Evolutionary conservation across 2,888 invertebrate genomes (phyloP).

Genomic region (Exocentrus adspersus): DNA sequence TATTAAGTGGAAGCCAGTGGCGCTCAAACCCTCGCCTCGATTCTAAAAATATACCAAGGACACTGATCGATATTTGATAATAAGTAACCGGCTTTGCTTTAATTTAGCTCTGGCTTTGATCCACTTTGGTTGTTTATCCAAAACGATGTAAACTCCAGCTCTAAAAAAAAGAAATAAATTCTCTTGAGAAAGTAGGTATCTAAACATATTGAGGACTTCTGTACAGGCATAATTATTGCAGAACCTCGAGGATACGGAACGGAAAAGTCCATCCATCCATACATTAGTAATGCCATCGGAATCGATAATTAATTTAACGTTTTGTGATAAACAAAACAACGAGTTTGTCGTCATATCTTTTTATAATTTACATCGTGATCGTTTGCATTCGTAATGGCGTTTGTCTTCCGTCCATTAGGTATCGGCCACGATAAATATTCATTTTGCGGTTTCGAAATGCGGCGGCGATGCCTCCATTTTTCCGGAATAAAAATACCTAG

Average conservation of each 20-base stretch:
- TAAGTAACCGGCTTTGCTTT: too few species aligned
- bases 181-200: too few species aligned
- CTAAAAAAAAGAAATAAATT: too few species aligned
- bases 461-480: neutral
- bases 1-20: neutral
- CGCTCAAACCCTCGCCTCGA: too few species aligned
- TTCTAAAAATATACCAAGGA: too few species aligned
- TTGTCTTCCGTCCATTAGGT: neutral
- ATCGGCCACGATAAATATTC: neutral
- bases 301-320: constrained; percentile 17
- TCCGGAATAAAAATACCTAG: neutral
- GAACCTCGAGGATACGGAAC: constrained; percentile 1
- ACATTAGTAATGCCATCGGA: constrained; percentile 13
- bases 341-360: constrained; percentile 14
- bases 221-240: neutral
- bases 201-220: neutral
- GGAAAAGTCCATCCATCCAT: constrained; percentile 16
- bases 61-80: too few species aligned
- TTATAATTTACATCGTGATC: constrained; percentile 18
- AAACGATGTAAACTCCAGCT: too few species aligned
- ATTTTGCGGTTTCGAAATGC: neutral
- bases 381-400: constrained; percentile 21
- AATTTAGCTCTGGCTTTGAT: too few species aligned
- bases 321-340: constrained; percentile 13
- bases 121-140: too few species aligned